phyloP scores from a whole-genome alignment of 2,888 invertebrate genomes.

The Tipula unca region DNA sequence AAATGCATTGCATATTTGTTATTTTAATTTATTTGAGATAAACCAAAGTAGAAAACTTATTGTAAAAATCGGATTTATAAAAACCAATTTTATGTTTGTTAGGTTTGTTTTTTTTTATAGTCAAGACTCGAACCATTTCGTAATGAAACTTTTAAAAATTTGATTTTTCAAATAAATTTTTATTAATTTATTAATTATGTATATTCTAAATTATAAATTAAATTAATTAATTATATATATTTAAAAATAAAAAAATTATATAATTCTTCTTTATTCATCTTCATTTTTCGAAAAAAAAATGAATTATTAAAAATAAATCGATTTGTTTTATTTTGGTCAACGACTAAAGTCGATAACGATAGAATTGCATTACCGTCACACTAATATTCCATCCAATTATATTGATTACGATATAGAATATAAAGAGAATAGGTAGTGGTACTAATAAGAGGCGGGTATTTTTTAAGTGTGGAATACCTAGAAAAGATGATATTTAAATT shows the following conservation, averaged over 20 bases:
- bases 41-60: not conserved
- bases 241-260: not conserved
- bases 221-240: not conserved
- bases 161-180: not conserved
- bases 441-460: constrained; percentile 77
- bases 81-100: not conserved
- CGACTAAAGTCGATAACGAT: constrained; percentile 68
- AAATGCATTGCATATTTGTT: not conserved
- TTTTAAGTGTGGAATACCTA: constrained; percentile 79
- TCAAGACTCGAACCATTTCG: not conserved
- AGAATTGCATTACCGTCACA: constrained; percentile 71
- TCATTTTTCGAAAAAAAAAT: not conserved
- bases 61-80: constrained; percentile 16
- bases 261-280: not conserved
- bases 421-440: constrained; percentile 67
- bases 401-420: constrained; percentile 71
- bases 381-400: constrained; percentile 78
- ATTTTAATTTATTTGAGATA: not conserved
- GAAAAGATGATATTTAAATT: constrained; percentile 32
- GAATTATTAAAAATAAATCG: not conserved
- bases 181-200: constrained; percentile 8
- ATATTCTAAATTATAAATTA: not conserved
- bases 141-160: not conserved
- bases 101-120: not conserved
- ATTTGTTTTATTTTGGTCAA: not conserved